These are phyloP conservation scores for Malurus leucopterus DNA, from an alignment of 2,797 vertebrate species.

Conservation along the genomic window DNA sequence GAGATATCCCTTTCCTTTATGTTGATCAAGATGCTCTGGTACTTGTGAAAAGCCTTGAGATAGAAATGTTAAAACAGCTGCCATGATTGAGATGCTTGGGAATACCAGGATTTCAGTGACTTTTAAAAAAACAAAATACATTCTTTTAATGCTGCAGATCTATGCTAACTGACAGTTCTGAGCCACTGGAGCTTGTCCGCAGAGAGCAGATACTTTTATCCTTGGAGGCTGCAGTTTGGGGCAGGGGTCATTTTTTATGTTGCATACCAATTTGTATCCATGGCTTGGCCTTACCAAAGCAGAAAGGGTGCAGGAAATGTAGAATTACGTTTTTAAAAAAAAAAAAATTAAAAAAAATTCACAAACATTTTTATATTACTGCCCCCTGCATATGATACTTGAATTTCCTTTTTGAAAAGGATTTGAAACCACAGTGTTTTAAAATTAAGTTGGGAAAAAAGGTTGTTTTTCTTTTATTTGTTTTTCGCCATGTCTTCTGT, in stretches of 20 bases:
- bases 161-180: slow-evolving; percentile 46
- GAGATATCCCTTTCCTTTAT: slow-evolving; percentile 47
- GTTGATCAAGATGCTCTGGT: slow-evolving; percentile 47
- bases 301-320: slow-evolving; percentile 68
- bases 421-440: slow-evolving; percentile 82
- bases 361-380: slow-evolving; percentile 77
- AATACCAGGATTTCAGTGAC: slow-evolving; percentile 38
- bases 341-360: neutral
- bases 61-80: slow-evolving; percentile 29
- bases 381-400: slow-evolving; percentile 81
- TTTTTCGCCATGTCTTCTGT: slow-evolving; percentile 85
- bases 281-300: slow-evolving; percentile 80
- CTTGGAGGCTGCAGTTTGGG: slow-evolving; percentile 48
- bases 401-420: slow-evolving; percentile 76
- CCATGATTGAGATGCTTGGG: neutral
- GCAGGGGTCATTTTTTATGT: slow-evolving; percentile 58
- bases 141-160: slow-evolving; percentile 63
- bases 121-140: neutral
- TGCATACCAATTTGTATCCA: slow-evolving; percentile 67
- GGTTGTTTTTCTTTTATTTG: slow-evolving; percentile 74
- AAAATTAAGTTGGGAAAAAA: slow-evolving; percentile 78
- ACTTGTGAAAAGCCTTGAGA: slow-evolving; percentile 41
- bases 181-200: slow-evolving; percentile 36
- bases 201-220: slow-evolving; percentile 34
- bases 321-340: slow-evolving; percentile 61